Conservation (phyloP, 2,797 vertebrate genomes). For the Loris lydekkerianus region DNA sequence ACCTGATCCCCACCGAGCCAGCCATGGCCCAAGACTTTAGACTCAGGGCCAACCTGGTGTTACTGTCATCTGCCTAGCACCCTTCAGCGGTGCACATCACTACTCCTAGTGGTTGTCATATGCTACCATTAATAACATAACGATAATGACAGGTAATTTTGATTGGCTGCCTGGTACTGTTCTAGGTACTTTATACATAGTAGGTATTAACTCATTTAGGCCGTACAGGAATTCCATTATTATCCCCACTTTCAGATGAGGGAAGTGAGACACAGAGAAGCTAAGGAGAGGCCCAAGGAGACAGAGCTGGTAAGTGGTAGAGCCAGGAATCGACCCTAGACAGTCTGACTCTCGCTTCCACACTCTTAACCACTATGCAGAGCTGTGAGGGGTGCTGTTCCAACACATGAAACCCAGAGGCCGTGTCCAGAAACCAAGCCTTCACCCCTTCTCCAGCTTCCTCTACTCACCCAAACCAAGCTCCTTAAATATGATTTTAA, state of each 20-base stretch:
- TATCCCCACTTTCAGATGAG: background rate
- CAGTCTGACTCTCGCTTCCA: background rate
- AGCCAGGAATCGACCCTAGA: background rate
- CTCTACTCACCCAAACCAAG: background rate
- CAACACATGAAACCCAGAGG: background rate
- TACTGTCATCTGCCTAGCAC: background rate
- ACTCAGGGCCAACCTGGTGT: background rate
- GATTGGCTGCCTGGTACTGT: background rate
- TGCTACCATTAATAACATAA: background rate
- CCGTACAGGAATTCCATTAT: background rate
- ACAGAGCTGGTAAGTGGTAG: background rate
- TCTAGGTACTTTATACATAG: background rate
- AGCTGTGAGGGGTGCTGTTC: background rate
- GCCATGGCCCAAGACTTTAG: background rate
- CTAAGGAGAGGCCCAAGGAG: background rate
- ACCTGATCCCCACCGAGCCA: background rate
- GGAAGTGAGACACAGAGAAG: background rate
- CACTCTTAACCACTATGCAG: background rate
- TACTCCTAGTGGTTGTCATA: background rate
- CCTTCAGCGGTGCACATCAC: background rate
- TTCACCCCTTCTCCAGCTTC: background rate
- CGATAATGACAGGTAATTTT: background rate
- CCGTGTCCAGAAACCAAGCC: background rate
- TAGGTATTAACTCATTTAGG: background rate
- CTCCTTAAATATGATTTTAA: background rate